Percentiles rank a stretch among this genome's conserved stretches.
Evolutionary conservation across 2,888 invertebrate species (phyloP).

Genomic region (Trisateles emortualis): DNA sequence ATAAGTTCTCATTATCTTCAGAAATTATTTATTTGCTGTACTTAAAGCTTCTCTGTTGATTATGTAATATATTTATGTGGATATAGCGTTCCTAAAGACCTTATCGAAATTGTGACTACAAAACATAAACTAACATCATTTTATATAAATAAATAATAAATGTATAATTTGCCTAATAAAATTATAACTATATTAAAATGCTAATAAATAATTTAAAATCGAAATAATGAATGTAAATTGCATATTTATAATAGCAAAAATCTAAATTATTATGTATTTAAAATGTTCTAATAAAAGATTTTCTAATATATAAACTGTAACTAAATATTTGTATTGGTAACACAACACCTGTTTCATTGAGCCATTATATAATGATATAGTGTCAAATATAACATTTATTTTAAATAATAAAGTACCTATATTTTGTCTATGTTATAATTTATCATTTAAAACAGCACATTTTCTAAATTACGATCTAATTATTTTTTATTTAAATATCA

Average conservation of each 20-base stretch:
- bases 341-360: slow-evolving; percentile 28
- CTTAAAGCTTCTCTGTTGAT: slow-evolving; percentile 1
- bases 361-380: slow-evolving; percentile 27
- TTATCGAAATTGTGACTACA: not conserved
- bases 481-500: slow-evolving; percentile 3
- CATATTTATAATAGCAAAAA: slow-evolving; percentile 40
- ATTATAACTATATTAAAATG: slow-evolving; percentile 25
- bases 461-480: slow-evolving; percentile 6
- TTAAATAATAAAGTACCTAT: slow-evolving; percentile 12
- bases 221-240: slow-evolving; percentile 38
- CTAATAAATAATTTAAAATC: slow-evolving; percentile 32
- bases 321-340: slow-evolving; percentile 29
- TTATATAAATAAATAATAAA: slow-evolving; percentile 21
- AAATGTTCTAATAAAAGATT: slow-evolving; percentile 10
- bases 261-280: slow-evolving; percentile 27
- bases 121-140: not conserved
- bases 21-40: no score
- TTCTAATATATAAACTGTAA: slow-evolving; percentile 20
- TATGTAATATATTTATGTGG: not conserved
- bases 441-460: slow-evolving; percentile 15
- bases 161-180: slow-evolving; percentile 26
- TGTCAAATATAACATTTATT: slow-evolving; percentile 32
- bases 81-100: not conserved
- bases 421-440: slow-evolving; percentile 16
- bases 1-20: no score